phyloP scores from a whole-genome alignment of 1,140 invertebrate genomes.

The Drosophila kikkawai region DNA sequence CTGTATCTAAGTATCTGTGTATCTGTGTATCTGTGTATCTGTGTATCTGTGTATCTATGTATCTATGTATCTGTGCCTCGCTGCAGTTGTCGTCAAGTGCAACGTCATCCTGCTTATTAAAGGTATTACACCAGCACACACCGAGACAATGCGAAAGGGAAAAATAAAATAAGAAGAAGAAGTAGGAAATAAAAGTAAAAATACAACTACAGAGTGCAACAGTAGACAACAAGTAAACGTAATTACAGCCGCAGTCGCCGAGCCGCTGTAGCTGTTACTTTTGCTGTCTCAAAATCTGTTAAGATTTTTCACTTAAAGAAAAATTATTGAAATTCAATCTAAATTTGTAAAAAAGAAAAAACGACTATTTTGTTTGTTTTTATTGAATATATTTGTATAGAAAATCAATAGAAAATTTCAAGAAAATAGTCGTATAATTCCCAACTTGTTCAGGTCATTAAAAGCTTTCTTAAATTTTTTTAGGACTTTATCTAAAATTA shows the following conservation, averaged over 20 bases:
- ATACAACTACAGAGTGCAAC: slow-evolving; percentile 36
- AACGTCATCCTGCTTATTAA: slow-evolving; percentile 83
- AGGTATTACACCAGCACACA: slow-evolving; percentile 68
- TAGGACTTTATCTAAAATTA: neutral
- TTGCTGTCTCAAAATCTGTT: slow-evolving; percentile 32
- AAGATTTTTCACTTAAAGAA: slow-evolving; percentile 16
- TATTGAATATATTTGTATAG: neutral
- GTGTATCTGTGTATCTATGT: neutral
- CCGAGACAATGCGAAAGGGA: slow-evolving; percentile 50
- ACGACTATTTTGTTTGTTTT: no score
- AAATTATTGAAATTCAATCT: neutral
- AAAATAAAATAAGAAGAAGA: slow-evolving; percentile 24
- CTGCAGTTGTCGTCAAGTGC: slow-evolving; percentile 71
- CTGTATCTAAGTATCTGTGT: neutral
- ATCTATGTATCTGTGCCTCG: neutral
- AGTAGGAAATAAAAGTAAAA: slow-evolving; percentile 22
- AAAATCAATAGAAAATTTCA: neutral
- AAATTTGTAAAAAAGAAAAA: no score
- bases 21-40: neutral
- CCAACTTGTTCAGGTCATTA: neutral
- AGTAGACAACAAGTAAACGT: slow-evolving; percentile 80
- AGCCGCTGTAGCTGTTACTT: slow-evolving; percentile 25
- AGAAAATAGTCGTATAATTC: neutral
- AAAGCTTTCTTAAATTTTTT: neutral
- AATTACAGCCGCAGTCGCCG: slow-evolving; percentile 57